A percentile compares a stretch with the other conserved stretches of the same genome.
phyloP scores from a whole-genome alignment of 2,888 invertebrate genomes.

The Lepidochitona cinerea region DNA sequence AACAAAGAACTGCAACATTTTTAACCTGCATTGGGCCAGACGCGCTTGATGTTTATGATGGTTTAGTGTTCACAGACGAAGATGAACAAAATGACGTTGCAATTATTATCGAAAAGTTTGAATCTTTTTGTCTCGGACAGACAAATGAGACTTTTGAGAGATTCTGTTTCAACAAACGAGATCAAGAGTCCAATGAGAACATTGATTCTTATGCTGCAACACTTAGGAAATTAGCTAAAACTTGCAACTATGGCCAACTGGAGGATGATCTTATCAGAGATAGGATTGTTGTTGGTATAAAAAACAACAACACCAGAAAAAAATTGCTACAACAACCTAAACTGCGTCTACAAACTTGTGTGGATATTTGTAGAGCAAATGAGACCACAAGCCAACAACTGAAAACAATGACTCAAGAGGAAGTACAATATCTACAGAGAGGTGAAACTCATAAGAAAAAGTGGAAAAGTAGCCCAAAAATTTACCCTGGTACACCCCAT shows the following conservation, averaged over 20 bases:
- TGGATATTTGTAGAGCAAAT: not conserved
- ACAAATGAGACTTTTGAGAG: slow-evolving; percentile 26
- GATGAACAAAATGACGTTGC: not conserved
- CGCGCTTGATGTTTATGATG: slow-evolving; percentile 18
- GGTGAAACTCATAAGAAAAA: not conserved
- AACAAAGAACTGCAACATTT: slow-evolving; percentile 13
- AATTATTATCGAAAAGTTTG: slow-evolving; percentile 4
- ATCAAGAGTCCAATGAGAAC: slow-evolving; percentile 1
- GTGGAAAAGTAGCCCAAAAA: too few species aligned
- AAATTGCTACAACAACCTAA: slow-evolving; percentile 7
- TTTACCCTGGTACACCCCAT: not conserved
- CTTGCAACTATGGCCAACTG: not conserved
- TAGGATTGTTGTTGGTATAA: slow-evolving; percentile 31
- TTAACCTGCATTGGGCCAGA: slow-evolving; percentile 19
- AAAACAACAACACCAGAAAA: slow-evolving; percentile 17
- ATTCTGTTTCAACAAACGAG: slow-evolving; percentile 20
- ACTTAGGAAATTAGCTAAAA: not conserved
- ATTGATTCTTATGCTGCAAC: not conserved
- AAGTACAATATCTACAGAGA: not conserved
- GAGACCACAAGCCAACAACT: not conserved
- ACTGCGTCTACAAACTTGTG: not conserved
- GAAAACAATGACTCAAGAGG: not conserved
- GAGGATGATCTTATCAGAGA: slow-evolving; percentile 30
- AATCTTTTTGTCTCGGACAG: slow-evolving; percentile 15
- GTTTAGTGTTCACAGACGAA: slow-evolving; percentile 9